Base-by-base conservation (phyloP, 1,140 invertebrate species). In the Pseudomyrmex concolor region DNA sequence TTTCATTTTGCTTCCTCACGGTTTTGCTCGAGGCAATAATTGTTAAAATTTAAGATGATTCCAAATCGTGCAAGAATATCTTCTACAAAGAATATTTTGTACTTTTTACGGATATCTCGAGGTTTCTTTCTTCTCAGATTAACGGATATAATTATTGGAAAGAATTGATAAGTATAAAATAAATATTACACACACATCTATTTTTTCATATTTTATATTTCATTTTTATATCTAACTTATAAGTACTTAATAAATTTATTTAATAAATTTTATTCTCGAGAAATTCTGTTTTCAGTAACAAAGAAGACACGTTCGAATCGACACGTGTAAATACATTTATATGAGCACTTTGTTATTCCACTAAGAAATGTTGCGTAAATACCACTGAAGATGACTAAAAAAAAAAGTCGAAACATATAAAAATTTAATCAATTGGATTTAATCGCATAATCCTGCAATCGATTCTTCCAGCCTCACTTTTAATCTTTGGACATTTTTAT, bases 21-120 rank as follows among this genome's bases (percentile, higher is more conserved):
- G 45, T 80, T 55, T 22, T n/a, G 34, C 54, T 8, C 22, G 19
- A 12, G 7, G 15, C 64, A 84, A 64, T 81, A 70, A 84, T 9
- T 13, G 22, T 81, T 83, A 66, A 50, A 66, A 76, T 51, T 68
- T 72, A 19, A 57, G 3, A 43, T 25, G 19, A 17, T 48, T 51
- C 59, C 10, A 25, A 25, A 25, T 25, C 25, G 12, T 25, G 25
- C n/a, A 19, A 19, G 7, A 7, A 54, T 55, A 43, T 54, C 12
- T 7, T 74, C 45, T 1, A 17, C 4, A 43, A 2, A 2, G 13
- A 48, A 34, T 34, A 34, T 34, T 34, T 34, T 55, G 2, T 59
- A 25, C 2, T 25, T 13, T n/a, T 5, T 54, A n/a, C 12, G 25
- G 50, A 17, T 51, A 51, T 51, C 48, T 13, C 12, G 2, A 12